Conservation (phyloP, 2,113 vertebrate species). For the Micronycteris hirsuta region DNA sequence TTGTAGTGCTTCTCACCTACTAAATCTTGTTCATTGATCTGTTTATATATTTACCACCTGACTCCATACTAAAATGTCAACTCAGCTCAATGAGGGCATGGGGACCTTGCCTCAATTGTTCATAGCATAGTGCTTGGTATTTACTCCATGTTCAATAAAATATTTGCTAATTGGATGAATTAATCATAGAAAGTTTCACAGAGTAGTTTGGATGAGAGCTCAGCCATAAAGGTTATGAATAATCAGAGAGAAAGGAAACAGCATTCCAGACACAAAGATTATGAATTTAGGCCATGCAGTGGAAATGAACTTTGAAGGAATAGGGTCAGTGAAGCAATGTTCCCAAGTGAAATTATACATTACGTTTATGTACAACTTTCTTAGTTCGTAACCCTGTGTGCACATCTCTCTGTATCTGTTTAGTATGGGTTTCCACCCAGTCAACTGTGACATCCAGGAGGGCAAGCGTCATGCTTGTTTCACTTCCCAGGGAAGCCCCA, state of each 20-base stretch:
- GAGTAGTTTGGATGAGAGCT: neutral
- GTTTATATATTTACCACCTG: slow-evolving; percentile 47
- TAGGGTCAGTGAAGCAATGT: neutral
- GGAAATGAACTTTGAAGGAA: neutral
- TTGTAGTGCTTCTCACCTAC: neutral
- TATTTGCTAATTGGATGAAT: neutral
- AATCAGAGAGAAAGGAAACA: neutral
- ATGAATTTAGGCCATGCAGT: neutral
- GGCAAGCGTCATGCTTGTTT: neutral
- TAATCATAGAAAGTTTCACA: neutral
- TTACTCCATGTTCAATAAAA: neutral
- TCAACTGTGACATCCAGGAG: neutral
- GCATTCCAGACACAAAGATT: neutral
- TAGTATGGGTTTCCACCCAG: neutral
- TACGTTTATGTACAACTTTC: neutral
- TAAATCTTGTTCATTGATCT: neutral
- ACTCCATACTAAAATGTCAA: neutral
- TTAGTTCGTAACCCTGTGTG: neutral
- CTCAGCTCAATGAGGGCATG: neutral
- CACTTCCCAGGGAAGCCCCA: no score
- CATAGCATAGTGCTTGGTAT: neutral
- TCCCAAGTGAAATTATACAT: neutral
- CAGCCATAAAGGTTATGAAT: neutral
- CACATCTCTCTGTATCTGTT: neutral
- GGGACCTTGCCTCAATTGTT: neutral